These are phyloP conservation scores for Minunthozetes semirufus DNA, from an alignment of 2,888 invertebrate genomes.

Conservation along the genomic window DNA sequence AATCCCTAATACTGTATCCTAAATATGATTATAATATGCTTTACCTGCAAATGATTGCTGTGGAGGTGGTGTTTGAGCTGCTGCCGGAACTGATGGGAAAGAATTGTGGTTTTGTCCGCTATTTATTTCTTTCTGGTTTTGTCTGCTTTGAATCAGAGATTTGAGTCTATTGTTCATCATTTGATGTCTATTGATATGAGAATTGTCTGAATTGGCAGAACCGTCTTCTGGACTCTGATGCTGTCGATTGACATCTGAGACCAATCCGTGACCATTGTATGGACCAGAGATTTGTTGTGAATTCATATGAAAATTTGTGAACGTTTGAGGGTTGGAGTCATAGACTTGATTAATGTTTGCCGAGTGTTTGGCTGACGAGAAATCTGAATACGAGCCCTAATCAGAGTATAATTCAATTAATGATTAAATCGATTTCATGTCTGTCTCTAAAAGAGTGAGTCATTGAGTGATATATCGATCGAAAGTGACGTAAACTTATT, in stretches of 20 bases:
- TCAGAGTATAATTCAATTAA: conserved; percentile 14
- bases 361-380: background rate
- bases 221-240: conserved; percentile 18
- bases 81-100: conserved; percentile 22
- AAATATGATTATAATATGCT: background rate
- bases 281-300: conserved; percentile 24
- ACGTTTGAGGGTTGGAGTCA: conserved; percentile 21
- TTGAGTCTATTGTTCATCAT: conserved; percentile 43
- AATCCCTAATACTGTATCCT: background rate
- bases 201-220: conserved; percentile 16
- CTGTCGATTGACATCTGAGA: background rate
- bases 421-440: background rate
- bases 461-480: background rate
- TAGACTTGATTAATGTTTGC: conserved; percentile 22
- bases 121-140: conserved; percentile 41
- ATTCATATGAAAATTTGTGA: conserved; percentile 27
- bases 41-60: conserved; percentile 30
- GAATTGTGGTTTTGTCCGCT: conserved; percentile 16
- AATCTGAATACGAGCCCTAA: conserved; percentile 17
- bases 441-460: background rate
- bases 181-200: conserved; percentile 40
- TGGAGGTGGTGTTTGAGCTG: conserved; percentile 13
- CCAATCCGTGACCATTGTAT: conserved; percentile 29
- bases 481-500: background rate
- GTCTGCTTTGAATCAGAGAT: conserved; percentile 42